phyloP scores from a whole-genome alignment of 2,888 invertebrate species.

The Amphipoea oculea region DNA sequence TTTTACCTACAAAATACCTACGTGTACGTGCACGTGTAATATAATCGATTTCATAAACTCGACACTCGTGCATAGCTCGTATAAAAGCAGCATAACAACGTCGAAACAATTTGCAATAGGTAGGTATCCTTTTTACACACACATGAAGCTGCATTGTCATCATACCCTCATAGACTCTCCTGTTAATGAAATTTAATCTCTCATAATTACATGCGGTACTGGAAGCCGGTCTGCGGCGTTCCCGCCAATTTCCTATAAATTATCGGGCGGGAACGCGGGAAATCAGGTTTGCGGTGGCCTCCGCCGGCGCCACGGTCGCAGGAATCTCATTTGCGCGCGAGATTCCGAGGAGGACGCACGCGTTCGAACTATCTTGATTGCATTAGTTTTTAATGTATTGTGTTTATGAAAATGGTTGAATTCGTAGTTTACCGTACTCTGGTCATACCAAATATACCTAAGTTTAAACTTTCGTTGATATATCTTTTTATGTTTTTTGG shows the following conservation, averaged over 20 bases:
- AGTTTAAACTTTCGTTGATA: background rate
- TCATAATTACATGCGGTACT: slow-evolving; percentile 56
- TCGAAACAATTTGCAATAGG: background rate
- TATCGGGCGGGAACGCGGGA: slow-evolving; percentile 62
- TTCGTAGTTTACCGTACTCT: background rate
- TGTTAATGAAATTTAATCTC: slow-evolving; percentile 56
- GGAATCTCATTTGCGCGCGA: slow-evolving; percentile 66
- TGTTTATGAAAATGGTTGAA: background rate
- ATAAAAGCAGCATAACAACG: background rate
- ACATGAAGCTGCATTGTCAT: slow-evolving; percentile 1
- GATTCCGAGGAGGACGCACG: slow-evolving; percentile 40
- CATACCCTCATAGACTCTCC: slow-evolving; percentile 31
- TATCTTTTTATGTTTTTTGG: background rate
- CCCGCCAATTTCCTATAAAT: slow-evolving; percentile 66
- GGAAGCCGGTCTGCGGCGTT: slow-evolving; percentile 37
- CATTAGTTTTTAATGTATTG: slow-evolving; percentile 9
- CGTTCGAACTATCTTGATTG: slow-evolving; percentile 37
- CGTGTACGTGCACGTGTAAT: background rate
- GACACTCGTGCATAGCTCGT: background rate
- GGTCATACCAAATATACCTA: background rate
- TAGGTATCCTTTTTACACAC: background rate
- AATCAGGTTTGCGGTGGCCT: slow-evolving; percentile 65
- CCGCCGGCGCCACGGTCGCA: slow-evolving; percentile 60
- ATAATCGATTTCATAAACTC: background rate
- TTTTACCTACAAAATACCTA: background rate